Evolutionary conservation across 2,888 invertebrate species (phyloP), one percentile per base, ranked within the genome.

Genomic region (Lasioglossum zephyrum): DNA sequence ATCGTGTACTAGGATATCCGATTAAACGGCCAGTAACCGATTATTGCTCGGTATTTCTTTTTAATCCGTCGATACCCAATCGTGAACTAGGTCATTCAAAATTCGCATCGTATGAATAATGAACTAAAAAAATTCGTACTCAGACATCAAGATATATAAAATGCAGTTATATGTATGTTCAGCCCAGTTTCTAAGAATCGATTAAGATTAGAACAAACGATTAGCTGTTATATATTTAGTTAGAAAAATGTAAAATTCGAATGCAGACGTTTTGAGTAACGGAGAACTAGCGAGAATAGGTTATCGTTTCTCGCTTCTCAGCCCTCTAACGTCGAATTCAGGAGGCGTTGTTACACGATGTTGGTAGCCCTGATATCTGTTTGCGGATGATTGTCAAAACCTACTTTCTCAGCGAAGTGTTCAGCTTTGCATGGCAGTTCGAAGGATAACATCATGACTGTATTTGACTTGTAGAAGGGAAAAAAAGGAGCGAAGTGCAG

Each of bases 301-400:
- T 36, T 69, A 13, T n/a, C n/a, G 16, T 49, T 44, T n/a, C 16
- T n/a, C n/a, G 16, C 39, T 44, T n/a, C 16, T n/a, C 16, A 26
- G 47, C 66, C 77, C 36, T 49, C 77, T 77, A n/a, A 16, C 39
- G 77, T 9, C 18, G 5, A 4, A 1, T 26, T 18, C n/a, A 9
- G 13, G 16, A 77, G 66, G 2, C 63, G 8, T 13, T 16, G 36
- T 8, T 31, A 36, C 36, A n/a, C 66, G 36, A 84, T 47, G 84
- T 93, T 93, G 93, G 93, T 80, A 92, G 74, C 82, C 88, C 89
- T 93, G 93, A 47, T 73, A 85, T 89, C 90, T 92, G 92, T 93
- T 92, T 91, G 93, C 93, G 93, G 92, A 94, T 94, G 94, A 94
- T 94, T 94, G 93, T 94, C 94, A 94, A 94, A 94, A 93, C 92